These are phyloP conservation scores for Gallinago solitaria DNA, from an alignment of 2,797 vertebrate species.

Conservation along the genomic window DNA sequence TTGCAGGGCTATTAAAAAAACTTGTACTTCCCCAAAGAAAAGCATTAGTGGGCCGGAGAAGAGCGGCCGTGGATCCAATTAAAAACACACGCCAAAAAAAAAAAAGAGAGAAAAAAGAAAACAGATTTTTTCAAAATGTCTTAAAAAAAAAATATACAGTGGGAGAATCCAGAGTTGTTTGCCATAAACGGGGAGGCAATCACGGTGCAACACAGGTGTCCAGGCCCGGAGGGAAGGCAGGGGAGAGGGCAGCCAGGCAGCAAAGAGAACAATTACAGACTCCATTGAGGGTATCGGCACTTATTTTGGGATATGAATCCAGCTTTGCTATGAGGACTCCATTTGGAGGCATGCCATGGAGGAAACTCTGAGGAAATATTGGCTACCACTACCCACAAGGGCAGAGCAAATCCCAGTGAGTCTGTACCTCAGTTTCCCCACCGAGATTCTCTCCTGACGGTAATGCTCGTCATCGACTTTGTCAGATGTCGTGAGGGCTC, in stretches of 20 bases:
- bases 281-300: slow-evolving; percentile 38
- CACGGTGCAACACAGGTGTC: slow-evolving; percentile 49
- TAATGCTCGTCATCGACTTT: background rate
- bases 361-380: slow-evolving; percentile 34
- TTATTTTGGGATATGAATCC: slow-evolving; percentile 44
- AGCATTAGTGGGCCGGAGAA: slow-evolving; percentile 19
- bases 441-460: background rate
- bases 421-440: background rate
- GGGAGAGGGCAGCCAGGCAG: slow-evolving; percentile 62
- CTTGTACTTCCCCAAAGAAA: slow-evolving; percentile 51
- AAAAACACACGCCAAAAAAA: slow-evolving; percentile 21
- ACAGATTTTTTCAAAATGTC: slow-evolving; percentile 16
- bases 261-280: slow-evolving; percentile 49
- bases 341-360: slow-evolving; percentile 33
- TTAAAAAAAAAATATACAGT: slow-evolving; percentile 57
- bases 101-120: background rate
- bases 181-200: slow-evolving; percentile 34
- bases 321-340: slow-evolving; percentile 15
- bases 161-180: slow-evolving; percentile 51
- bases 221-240: slow-evolving; percentile 56
- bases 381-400: background rate
- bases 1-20: slow-evolving; percentile 48
- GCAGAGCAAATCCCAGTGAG: background rate
- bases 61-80: slow-evolving; percentile 25
- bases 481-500: background rate